phyloP scores from a whole-genome alignment of 2,888 invertebrate genomes.

The Opisthograptis luteolata region DNA sequence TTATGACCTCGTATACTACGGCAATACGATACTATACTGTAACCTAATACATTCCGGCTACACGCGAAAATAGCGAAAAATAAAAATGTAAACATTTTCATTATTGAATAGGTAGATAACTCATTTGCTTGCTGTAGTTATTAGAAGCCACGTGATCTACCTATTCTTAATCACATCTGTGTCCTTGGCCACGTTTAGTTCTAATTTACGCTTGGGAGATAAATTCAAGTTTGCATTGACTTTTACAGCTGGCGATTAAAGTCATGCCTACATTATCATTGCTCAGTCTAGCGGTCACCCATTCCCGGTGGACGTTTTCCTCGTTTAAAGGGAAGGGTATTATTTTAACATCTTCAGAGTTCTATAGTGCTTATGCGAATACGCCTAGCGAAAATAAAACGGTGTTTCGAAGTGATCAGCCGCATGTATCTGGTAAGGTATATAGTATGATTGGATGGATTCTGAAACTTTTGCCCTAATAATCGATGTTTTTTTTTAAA shows the following conservation, averaged over 20 bases:
- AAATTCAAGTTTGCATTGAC: slow-evolving; percentile 19
- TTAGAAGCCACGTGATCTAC: slow-evolving; percentile 7
- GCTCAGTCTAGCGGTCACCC: slow-evolving; percentile 7
- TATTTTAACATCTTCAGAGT: neutral
- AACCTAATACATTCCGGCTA: too few relatives aligned
- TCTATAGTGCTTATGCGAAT: slow-evolving; percentile 18
- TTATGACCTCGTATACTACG: too few relatives aligned
- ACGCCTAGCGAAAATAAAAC: slow-evolving; percentile 7
- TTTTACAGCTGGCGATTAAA: slow-evolving; percentile 27
- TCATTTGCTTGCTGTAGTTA: neutral
- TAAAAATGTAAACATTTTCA: too few relatives aligned
- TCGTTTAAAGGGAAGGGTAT: neutral
- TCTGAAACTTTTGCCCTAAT: too few relatives aligned
- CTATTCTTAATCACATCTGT: slow-evolving; percentile 12
- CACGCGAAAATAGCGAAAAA: too few relatives aligned
- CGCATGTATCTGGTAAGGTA: neutral
- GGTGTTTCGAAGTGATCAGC: neutral
- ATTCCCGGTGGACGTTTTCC: slow-evolving; percentile 3
- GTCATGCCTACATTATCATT: slow-evolving; percentile 9
- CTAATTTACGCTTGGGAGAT: slow-evolving; percentile 19
- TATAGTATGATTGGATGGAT: neutral
- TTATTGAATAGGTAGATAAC: too few relatives aligned
- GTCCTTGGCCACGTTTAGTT: slow-evolving; percentile 4
- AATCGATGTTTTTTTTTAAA: too few relatives aligned
- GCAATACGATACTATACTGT: too few relatives aligned